A percentile compares a stretch with the other conserved stretches of the same genome.
Conservation (phyloP, 2,113 vertebrate species). For the Odocoileus hemionus region DNA sequence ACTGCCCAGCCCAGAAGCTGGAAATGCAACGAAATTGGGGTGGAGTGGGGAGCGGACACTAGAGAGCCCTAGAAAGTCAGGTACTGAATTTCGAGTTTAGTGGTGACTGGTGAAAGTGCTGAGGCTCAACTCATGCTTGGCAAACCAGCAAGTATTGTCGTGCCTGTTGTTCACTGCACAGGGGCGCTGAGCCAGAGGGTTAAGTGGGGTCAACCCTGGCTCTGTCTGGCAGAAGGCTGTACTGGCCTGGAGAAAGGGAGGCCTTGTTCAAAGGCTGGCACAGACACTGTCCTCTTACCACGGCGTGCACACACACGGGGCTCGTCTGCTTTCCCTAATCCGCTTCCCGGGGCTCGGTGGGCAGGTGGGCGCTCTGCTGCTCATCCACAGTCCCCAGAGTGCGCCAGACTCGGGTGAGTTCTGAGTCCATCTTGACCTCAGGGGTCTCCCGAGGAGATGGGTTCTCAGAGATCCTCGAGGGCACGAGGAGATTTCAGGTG, state of each 20-base stretch:
- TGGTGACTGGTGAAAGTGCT: background rate
- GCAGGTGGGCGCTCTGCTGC: background rate
- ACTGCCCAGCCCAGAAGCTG: background rate
- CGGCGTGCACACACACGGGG: accelerated
- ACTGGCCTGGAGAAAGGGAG: background rate
- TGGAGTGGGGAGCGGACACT: too few relatives aligned
- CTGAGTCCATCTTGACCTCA: background rate
- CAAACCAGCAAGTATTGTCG: background rate
- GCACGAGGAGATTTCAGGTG: background rate
- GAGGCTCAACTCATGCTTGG: background rate
- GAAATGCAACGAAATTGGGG: background rate
- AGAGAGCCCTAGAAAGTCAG: background rate
- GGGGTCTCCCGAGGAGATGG: background rate
- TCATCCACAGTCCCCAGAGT: background rate
- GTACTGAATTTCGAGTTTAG: background rate
- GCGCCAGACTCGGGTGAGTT: background rate
- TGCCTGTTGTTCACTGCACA: background rate
- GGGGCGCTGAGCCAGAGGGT: background rate
- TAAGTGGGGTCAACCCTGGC: background rate
- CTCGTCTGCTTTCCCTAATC: background rate
- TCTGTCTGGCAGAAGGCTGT: background rate
- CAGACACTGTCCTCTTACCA: background rate
- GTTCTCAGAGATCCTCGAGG: background rate
- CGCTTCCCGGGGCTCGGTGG: background rate
- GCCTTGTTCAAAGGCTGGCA: background rate